Conservation (phyloP, 2,888 invertebrate genomes). For the Aphidoletes aphidimyza region DNA sequence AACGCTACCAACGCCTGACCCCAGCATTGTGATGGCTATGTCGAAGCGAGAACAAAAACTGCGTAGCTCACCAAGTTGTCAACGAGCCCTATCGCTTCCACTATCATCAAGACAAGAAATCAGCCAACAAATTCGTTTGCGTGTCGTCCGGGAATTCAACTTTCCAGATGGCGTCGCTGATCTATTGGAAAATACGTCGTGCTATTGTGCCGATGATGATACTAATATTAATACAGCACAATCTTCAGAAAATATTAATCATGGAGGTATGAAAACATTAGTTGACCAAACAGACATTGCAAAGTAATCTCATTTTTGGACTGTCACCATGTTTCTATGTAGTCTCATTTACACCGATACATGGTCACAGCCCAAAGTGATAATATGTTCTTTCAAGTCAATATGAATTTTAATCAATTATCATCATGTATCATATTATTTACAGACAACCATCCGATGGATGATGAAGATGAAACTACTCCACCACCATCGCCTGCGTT, state of each 20-base stretch:
- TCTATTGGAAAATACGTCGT: conserved; percentile 72
- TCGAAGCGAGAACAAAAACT: conserved; percentile 86
- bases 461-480: conserved; percentile 62
- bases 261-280: conserved; percentile 47
- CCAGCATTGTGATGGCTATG: conserved; percentile 81
- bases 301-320: too few species aligned
- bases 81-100: conserved; percentile 79
- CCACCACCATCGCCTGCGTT: conserved; percentile 67
- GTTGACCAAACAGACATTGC: too few species aligned
- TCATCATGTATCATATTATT: not conserved
- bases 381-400: too few species aligned
- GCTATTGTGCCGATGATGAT: conserved; percentile 60
- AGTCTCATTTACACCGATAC: too few species aligned
- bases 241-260: conserved; percentile 56
- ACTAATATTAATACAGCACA: conserved; percentile 60
- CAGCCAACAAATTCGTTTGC: conserved; percentile 81
- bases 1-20: conserved; percentile 79
- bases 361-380: too few species aligned
- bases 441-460: conserved; percentile 52
- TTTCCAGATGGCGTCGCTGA: conserved; percentile 89
- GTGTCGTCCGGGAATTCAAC: conserved; percentile 94
- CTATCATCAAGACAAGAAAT: conserved; percentile 82
- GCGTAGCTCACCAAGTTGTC: conserved; percentile 80
- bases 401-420: too few species aligned
- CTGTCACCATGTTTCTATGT: too few species aligned